Evolutionary conservation across 2,113 vertebrate genomes (phyloP).

Genomic region (Anarhynchus alexandrinus): DNA sequence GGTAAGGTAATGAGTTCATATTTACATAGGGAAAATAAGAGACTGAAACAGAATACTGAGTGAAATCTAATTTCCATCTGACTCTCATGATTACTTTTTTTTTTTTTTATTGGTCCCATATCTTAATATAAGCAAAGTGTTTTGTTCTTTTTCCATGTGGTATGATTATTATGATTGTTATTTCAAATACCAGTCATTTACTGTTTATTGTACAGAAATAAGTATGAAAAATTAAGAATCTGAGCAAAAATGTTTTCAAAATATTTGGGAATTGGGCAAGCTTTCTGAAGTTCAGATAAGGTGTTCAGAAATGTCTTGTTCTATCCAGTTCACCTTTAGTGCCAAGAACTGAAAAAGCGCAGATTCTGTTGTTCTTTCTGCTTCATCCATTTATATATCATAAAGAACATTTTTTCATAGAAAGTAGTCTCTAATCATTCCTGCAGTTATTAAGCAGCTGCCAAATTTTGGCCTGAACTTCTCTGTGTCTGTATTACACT

Average conservation of each 20-base stretch:
- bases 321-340: not conserved
- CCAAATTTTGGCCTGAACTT: not conserved
- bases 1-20: conserved; percentile 9
- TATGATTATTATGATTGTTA: not conserved
- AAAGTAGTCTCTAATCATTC: not conserved
- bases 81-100: not conserved
- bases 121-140: not conserved
- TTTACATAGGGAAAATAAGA: conserved; percentile 35
- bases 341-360: not conserved
- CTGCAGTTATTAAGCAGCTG: not conserved
- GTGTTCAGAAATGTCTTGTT: not conserved
- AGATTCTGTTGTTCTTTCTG: conserved; percentile 3
- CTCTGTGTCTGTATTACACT: not conserved
- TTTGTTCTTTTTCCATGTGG: not conserved
- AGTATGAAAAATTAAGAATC: not conserved
- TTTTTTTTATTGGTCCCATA: not conserved
- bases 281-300: not conserved
- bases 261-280: not conserved
- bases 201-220: not conserved
- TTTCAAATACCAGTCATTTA: not conserved
- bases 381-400: not conserved
- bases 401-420: not conserved
- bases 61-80: not conserved
- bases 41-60: not conserved
- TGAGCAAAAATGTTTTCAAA: not conserved